Percentiles rank a stretch among this genome's conserved stretches.
Evolutionary conservation across 2,797 vertebrate species (phyloP).

Genomic region (Paguma larvata): DNA sequence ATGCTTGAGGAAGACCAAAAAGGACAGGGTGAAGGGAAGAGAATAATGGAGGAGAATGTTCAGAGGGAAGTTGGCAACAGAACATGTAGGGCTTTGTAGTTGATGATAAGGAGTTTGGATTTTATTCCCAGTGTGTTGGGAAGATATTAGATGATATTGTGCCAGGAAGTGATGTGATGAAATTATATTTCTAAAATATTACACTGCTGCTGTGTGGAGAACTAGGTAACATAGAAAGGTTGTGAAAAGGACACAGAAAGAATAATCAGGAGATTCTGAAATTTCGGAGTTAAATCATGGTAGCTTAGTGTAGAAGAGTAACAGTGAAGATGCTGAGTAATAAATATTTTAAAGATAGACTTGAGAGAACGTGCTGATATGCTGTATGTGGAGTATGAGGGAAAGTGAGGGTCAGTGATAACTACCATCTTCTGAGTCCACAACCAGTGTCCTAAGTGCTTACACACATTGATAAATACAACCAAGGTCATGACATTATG

Average conservation of each 20-base stretch:
- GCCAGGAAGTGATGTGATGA: background rate
- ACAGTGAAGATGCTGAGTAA: background rate
- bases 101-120: background rate
- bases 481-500: background rate
- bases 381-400: background rate
- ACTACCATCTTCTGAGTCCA: background rate
- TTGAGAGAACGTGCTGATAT: background rate
- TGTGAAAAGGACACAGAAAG: background rate
- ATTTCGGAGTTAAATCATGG: background rate
- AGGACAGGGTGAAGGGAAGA: background rate
- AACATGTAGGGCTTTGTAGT: background rate
- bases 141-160: background rate
- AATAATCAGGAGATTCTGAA: background rate
- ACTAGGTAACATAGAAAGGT: background rate
- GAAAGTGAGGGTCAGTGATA: background rate
- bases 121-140: background rate
- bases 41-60: background rate
- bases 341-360: background rate
- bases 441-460: background rate
- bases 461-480: background rate
- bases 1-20: background rate
- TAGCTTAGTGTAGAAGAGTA: background rate
- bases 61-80: background rate
- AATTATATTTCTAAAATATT: background rate
- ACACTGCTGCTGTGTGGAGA: background rate